Percentiles rank a stretch among this genome's conserved stretches.
Evolutionary conservation across 1,140 invertebrate species (phyloP).

Genomic region (Antheraea pernyi): DNA sequence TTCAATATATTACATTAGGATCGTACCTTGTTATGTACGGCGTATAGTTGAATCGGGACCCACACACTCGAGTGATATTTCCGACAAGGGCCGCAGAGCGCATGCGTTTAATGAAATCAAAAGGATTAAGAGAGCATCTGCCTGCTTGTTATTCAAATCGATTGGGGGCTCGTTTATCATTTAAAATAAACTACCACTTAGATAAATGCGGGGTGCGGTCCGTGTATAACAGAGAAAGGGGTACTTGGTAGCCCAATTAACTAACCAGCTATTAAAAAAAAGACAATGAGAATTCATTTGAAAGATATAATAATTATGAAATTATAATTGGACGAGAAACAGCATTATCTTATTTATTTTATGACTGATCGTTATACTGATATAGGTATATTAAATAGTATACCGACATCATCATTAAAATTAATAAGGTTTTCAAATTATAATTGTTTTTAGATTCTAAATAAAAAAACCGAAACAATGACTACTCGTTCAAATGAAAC

Average conservation of each 20-base stretch:
- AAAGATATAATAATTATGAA: background rate
- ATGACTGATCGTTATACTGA: too few species aligned
- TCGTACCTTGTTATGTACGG: slow-evolving; percentile 55
- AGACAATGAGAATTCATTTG: slow-evolving; percentile 2
- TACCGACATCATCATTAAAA: background rate
- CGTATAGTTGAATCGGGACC: slow-evolving; percentile 52
- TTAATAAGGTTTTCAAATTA: background rate
- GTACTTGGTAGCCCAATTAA: slow-evolving; percentile 68
- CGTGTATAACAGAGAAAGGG: slow-evolving; percentile 65
- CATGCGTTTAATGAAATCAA: slow-evolving; percentile 78
- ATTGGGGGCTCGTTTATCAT: slow-evolving; percentile 77
- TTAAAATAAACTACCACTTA: slow-evolving; percentile 77
- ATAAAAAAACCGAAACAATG: slow-evolving; percentile 16
- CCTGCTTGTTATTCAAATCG: slow-evolving; percentile 78
- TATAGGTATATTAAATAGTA: background rate
- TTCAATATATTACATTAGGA: slow-evolving; percentile 31
- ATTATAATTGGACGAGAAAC: background rate
- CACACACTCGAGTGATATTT: slow-evolving; percentile 75
- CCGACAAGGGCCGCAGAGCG: slow-evolving; percentile 72
- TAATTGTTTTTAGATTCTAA: background rate
- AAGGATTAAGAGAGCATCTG: slow-evolving; percentile 79
- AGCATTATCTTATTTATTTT: background rate
- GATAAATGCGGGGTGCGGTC: slow-evolving; percentile 74
- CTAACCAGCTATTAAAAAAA: slow-evolving; percentile 65
- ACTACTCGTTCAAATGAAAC: slow-evolving; percentile 16